phyloP scores from a whole-genome alignment of 2,888 invertebrate species.

The Ectemnius cavifrons region DNA sequence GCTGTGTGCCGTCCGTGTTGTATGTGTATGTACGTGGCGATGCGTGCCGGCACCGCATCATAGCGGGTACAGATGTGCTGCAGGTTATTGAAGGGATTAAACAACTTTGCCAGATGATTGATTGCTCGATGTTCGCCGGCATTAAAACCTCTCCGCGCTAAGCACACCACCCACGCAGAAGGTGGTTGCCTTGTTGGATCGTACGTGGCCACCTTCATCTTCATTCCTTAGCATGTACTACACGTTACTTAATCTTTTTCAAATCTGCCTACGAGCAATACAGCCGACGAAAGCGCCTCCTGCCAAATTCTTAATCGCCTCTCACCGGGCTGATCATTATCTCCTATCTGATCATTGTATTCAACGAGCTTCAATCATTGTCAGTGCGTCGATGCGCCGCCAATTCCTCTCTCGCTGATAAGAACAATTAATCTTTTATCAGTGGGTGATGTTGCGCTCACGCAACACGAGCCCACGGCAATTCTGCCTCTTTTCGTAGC shows the following conservation, averaged over 20 bases:
- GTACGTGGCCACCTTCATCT: conserved; percentile 31
- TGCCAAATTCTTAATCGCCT: conserved; percentile 3
- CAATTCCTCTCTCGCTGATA: too few species aligned
- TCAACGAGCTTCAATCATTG: too few species aligned
- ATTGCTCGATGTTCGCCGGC: conserved; percentile 67
- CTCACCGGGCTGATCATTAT: background rate
- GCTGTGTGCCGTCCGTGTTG: conserved; percentile 12
- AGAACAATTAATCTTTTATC: too few species aligned
- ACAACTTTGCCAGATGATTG: conserved; percentile 72
- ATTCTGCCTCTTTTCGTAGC: too few species aligned
- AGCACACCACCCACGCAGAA: conserved; percentile 63
- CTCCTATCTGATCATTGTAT: too few species aligned
- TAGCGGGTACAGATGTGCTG: conserved; percentile 33
- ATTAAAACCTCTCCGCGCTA: conserved; percentile 69
- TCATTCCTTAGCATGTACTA: conserved; percentile 26
- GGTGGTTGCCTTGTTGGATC: conserved; percentile 50
- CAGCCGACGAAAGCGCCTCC: conserved; percentile 13
- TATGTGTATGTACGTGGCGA: background rate
- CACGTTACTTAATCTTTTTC: conserved; percentile 1
- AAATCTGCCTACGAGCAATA: conserved; percentile 1
- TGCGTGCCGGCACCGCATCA: conserved; percentile 11
- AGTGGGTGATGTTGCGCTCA: too few species aligned
- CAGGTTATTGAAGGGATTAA: conserved; percentile 71
- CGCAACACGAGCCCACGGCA: too few species aligned
- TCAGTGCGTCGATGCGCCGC: too few species aligned